phyloP scores from a whole-genome alignment of 2,797 vertebrate species.

The Danio kyathit region DNA sequence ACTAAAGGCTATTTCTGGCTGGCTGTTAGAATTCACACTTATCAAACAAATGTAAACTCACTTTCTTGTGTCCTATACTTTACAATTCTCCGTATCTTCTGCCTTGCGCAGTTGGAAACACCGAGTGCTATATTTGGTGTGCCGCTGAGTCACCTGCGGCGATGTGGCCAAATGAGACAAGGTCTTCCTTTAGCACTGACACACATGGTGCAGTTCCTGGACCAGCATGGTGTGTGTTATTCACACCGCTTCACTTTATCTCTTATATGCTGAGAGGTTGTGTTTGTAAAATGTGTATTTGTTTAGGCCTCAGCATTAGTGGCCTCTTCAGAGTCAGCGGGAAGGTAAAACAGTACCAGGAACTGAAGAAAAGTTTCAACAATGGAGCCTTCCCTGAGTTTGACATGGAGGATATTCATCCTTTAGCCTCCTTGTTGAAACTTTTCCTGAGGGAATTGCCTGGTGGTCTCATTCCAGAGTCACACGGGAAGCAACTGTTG shows the following conservation, averaged over 20 bases:
- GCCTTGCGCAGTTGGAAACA: not conserved
- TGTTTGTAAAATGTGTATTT: not conserved
- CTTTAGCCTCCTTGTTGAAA: conserved; percentile 84
- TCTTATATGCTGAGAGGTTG: not conserved
- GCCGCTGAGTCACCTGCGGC: conserved; percentile 71
- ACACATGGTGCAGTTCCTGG: conserved; percentile 79
- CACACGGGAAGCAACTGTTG: conserved; percentile 63
- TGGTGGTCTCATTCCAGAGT: conserved; percentile 78
- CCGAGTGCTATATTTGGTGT: conserved; percentile 72
- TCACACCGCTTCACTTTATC: not conserved
- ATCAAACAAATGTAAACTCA: too few relatives aligned
- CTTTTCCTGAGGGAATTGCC: conserved; percentile 86
- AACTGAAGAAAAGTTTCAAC: conserved; percentile 80
- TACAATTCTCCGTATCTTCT: not conserved
- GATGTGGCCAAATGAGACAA: conserved; percentile 59
- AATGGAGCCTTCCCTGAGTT: conserved; percentile 78
- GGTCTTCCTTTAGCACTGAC: conserved; percentile 72
- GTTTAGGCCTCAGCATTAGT: conserved; percentile 68
- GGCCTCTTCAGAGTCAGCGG: conserved; percentile 82
- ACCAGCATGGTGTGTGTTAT: conserved; percentile 69
- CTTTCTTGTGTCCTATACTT: too few relatives aligned
- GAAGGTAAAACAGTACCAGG: conserved; percentile 75
- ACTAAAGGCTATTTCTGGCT: too few relatives aligned
- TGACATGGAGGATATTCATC: conserved; percentile 76
- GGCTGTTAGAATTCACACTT: too few relatives aligned